A percentile compares a stretch with the other conserved stretches of the same genome.
phyloP scores from a whole-genome alignment of 2,888 invertebrate genomes.

The Caenorhabditis virilis region DNA sequence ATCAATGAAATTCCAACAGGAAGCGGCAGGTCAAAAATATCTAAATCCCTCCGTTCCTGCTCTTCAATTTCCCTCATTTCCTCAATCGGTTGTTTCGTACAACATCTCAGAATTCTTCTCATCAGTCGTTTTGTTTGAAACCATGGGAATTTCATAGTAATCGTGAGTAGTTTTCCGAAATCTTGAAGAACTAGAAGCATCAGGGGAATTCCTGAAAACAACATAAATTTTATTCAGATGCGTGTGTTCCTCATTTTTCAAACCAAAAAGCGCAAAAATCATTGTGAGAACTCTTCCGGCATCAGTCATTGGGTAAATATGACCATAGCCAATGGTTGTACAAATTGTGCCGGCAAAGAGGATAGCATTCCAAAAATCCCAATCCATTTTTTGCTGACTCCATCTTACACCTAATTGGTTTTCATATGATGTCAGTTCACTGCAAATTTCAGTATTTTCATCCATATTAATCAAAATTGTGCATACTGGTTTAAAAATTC shows the following conservation, averaged over 20 bases:
- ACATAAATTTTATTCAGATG: neutral
- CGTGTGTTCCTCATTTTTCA: no score
- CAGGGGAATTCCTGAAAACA: slow-evolving; percentile 48
- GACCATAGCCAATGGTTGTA: slow-evolving; percentile 53
- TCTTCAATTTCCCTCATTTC: slow-evolving; percentile 54
- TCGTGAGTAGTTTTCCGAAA: slow-evolving; percentile 58
- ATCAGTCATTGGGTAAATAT: slow-evolving; percentile 58
- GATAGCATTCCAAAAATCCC: slow-evolving; percentile 58
- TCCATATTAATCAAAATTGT: neutral
- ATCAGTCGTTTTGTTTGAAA: slow-evolving; percentile 56
- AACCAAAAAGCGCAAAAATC: slow-evolving; percentile 55
- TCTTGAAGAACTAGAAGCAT: slow-evolving; percentile 57
- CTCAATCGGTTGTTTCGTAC: slow-evolving; percentile 56
- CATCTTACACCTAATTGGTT: slow-evolving; percentile 48
- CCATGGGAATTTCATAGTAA: slow-evolving; percentile 62
- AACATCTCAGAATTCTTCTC: slow-evolving; percentile 49
- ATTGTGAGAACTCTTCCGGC: slow-evolving; percentile 52
- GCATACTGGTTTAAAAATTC: slow-evolving; percentile 35
- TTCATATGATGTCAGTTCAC: slow-evolving; percentile 42
- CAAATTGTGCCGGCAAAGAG: slow-evolving; percentile 52
- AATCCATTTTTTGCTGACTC: slow-evolving; percentile 59
- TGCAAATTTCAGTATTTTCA: slow-evolving; percentile 9
- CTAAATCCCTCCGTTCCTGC: slow-evolving; percentile 46
- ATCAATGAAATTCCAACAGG: slow-evolving; percentile 84
- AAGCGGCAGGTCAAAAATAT: slow-evolving; percentile 84